Evolutionary conservation across 2,797 vertebrate species (phyloP).

Genomic region (Lagorchestes hirsutus): DNA sequence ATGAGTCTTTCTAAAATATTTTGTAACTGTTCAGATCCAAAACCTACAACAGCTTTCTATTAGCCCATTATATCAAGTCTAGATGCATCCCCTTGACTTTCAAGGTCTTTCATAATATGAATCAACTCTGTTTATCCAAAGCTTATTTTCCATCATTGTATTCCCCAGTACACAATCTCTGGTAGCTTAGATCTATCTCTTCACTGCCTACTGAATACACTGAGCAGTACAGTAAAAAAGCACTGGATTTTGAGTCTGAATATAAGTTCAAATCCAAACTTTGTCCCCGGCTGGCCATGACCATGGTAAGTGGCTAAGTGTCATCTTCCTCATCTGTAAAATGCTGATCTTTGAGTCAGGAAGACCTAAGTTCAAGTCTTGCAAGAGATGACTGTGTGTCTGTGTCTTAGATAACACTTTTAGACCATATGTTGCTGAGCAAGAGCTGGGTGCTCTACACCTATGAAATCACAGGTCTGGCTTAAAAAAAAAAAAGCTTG

Average conservation of each 20-base stretch:
- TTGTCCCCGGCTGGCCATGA: background rate
- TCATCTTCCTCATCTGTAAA: background rate
- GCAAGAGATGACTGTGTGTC: background rate
- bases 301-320: background rate
- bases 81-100: background rate
- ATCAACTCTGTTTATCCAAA: background rate
- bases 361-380: background rate
- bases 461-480: background rate
- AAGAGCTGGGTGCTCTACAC: background rate
- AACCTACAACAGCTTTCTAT: background rate
- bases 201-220: background rate
- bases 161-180: background rate
- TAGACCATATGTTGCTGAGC: background rate
- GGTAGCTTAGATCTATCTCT: background rate
- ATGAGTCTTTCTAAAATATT: background rate
- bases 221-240: background rate
- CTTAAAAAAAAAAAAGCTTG: background rate
- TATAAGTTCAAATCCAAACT: background rate
- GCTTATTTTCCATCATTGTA: background rate
- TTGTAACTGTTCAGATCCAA: background rate
- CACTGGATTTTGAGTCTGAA: background rate
- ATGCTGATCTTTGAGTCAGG: background rate
- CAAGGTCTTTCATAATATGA: background rate
- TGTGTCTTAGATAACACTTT: background rate
- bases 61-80: background rate